Conservation (phyloP, 2,113 vertebrate genomes). For the Tichodroma muraria region DNA sequence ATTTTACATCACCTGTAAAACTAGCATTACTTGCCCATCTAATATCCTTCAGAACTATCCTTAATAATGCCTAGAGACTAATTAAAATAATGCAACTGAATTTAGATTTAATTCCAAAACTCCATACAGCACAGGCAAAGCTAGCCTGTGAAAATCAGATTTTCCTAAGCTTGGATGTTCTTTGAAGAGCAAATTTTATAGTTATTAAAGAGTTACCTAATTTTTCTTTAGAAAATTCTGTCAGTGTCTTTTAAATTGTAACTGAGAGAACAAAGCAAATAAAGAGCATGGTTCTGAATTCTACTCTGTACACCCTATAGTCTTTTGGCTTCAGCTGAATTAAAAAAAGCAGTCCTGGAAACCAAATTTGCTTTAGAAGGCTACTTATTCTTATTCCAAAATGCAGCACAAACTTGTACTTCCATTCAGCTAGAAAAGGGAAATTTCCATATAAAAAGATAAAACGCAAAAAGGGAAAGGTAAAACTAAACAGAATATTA, state of each 20-base stretch:
- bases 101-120: neutral
- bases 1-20: neutral
- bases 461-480: neutral
- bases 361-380: slow-evolving; percentile 34
- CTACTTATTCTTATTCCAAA: slow-evolving; percentile 31
- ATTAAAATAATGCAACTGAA: neutral
- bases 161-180: neutral
- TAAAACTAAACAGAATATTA: slow-evolving; percentile 20
- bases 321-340: neutral
- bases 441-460: slow-evolving; percentile 51
- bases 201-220: neutral
- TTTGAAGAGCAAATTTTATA: neutral
- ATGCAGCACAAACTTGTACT: slow-evolving; percentile 20
- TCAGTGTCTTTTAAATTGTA: neutral
- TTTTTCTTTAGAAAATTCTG: neutral
- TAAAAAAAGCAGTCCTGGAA: slow-evolving; percentile 15
- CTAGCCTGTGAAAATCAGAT: neutral
- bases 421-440: neutral
- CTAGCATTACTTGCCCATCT: neutral
- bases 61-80: neutral
- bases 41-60: neutral
- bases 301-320: neutral
- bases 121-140: neutral
- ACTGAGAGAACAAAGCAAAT: neutral
- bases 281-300: neutral